Evolutionary conservation across 2,113 vertebrate species (phyloP).

Genomic region (Lycocorax pyrrhopterus): DNA sequence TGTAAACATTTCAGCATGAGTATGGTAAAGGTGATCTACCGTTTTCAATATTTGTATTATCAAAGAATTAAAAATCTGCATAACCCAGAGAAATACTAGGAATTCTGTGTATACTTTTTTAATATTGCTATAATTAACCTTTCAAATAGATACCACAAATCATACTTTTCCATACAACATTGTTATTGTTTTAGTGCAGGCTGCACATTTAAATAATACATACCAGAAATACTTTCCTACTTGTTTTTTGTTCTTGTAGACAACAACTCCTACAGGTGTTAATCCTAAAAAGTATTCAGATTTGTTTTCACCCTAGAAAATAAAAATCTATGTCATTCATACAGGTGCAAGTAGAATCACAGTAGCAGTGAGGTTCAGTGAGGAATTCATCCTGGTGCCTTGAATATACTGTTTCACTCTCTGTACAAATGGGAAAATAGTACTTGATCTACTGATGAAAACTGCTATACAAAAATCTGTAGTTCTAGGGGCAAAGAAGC

Average conservation of each 20-base stretch:
- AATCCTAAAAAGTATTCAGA: conserved; percentile 91
- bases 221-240: conserved; percentile 95
- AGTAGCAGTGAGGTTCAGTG: neutral
- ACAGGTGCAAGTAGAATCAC: neutral
- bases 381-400: neutral
- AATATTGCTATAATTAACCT: neutral
- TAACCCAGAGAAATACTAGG: neutral
- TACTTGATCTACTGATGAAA: neutral
- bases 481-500: neutral
- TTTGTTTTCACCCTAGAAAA: conserved; percentile 87
- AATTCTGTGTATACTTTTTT: neutral
- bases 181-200: neutral
- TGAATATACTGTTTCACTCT: neutral
- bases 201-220: conserved; percentile 41
- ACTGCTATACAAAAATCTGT: accelerated
- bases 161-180: neutral
- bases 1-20: neutral
- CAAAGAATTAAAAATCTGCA: neutral
- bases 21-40: neutral
- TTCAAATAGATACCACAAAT: neutral
- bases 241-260: conserved; percentile 91
- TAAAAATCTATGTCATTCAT: neutral
- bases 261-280: conserved; percentile 85
- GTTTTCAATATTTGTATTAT: neutral
- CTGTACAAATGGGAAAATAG: neutral